Evolutionary conservation across 2,113 vertebrate species (phyloP).

Genomic region (Serilophus lunatus): DNA sequence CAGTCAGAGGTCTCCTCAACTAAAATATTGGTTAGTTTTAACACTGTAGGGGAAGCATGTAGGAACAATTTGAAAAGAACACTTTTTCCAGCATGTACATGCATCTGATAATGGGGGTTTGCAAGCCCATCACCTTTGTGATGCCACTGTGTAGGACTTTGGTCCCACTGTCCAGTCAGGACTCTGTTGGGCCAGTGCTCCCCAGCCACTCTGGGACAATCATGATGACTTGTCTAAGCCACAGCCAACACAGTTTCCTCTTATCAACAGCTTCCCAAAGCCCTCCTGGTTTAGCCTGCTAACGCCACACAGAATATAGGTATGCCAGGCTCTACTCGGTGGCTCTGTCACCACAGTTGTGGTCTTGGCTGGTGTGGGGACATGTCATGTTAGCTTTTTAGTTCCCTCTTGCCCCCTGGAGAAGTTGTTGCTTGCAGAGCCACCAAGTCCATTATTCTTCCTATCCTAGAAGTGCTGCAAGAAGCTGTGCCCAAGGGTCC

Average conservation of each 20-base stretch:
- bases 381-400: neutral
- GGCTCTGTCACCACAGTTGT: rapidly evolving
- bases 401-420: neutral
- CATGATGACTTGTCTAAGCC: rapidly evolving
- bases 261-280: neutral
- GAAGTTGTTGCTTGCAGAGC: neutral
- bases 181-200: neutral
- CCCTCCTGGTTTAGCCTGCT: neutral
- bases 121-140: neutral
- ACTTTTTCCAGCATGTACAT: rapidly evolving
- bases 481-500: rapidly evolving
- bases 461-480: neutral
- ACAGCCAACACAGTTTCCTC: neutral
- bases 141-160: neutral
- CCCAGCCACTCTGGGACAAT: neutral
- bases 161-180: neutral
- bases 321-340: rapidly evolving
- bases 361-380: neutral
- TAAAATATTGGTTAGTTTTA: neutral
- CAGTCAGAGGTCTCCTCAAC: neutral
- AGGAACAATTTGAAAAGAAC: neutral
- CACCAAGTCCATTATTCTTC: neutral
- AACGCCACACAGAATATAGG: neutral
- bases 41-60: neutral
- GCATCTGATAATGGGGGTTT: neutral